Percentiles rank a stretch among this genome's conserved stretches.
Conservation (phyloP, 2,113 vertebrate species). For the Promerops cafer region DNA sequence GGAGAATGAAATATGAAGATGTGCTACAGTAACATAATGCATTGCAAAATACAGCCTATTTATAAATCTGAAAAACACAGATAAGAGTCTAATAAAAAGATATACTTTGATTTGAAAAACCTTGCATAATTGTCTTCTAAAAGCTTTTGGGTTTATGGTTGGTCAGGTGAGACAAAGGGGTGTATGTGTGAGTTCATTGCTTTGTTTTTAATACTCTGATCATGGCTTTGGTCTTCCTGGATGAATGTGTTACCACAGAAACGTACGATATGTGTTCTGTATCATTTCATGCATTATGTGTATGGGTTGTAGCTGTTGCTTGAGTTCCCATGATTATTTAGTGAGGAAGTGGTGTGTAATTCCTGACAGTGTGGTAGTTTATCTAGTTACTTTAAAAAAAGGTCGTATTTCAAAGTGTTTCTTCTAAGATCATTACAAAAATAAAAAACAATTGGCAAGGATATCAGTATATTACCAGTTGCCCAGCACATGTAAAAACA, state of each 20-base stretch:
- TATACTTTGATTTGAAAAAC: neutral
- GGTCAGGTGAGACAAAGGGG: fast-evolving
- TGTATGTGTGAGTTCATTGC: neutral
- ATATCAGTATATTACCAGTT: conserved; percentile 70
- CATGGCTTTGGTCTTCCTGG: neutral
- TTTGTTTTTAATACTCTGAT: neutral
- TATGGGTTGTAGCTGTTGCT: conserved; percentile 67
- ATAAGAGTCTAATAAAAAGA: neutral
- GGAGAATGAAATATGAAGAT: neutral
- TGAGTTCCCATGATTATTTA: conserved; percentile 73
- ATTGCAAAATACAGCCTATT: neutral
- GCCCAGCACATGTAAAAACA: conserved; percentile 63
- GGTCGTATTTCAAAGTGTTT: conserved; percentile 69
- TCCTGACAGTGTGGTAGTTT: conserved; percentile 67
- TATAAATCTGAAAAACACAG: neutral
- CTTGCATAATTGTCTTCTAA: neutral
- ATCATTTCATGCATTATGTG: conserved; percentile 46
- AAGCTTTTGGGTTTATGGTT: neutral
- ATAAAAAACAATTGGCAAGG: conserved; percentile 67
- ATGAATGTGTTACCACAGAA: conserved; percentile 27
- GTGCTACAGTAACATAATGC: neutral
- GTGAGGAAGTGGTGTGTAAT: conserved; percentile 64
- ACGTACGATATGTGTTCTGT: conserved; percentile 15
- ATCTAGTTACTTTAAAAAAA: conserved; percentile 66
- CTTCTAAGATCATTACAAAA: conserved; percentile 67